phyloP scores from a whole-genome alignment of 2,888 invertebrate species.

The Petrolisthes manimaculis region DNA sequence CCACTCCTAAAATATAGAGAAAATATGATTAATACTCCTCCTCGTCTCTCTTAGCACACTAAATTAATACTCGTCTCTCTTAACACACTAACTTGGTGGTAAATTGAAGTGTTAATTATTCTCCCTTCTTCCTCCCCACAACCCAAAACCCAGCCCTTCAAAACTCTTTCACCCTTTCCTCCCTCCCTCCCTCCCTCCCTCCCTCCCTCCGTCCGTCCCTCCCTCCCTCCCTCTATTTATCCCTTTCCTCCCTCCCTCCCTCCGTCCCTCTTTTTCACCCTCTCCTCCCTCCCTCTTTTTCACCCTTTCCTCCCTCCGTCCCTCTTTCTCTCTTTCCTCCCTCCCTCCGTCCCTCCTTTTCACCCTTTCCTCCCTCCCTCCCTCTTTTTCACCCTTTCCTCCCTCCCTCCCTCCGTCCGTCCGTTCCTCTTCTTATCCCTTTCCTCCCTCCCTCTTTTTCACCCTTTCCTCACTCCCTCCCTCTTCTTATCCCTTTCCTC shows the following conservation, averaged over 20 bases:
- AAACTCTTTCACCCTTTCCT: background rate
- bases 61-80: too few species aligned
- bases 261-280: background rate
- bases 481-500: too few species aligned
- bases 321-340: background rate
- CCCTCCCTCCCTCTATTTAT: background rate
- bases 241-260: background rate
- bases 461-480: background rate
- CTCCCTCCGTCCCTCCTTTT: background rate
- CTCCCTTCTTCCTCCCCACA: background rate
- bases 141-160: background rate
- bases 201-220: background rate
- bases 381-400: background rate
- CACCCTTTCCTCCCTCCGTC: background rate
- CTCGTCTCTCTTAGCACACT: too few species aligned
- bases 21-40: background rate
- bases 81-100: too few species aligned
- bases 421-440: background rate
- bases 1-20: constrained; percentile 10
- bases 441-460: background rate
- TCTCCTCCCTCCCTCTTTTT: background rate
- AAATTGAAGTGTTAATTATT: background rate
- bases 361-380: background rate
- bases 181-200: background rate
- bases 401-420: background rate